Base-by-base conservation (phyloP, 1,140 invertebrate species). In the Drosophila persimilis region DNA sequence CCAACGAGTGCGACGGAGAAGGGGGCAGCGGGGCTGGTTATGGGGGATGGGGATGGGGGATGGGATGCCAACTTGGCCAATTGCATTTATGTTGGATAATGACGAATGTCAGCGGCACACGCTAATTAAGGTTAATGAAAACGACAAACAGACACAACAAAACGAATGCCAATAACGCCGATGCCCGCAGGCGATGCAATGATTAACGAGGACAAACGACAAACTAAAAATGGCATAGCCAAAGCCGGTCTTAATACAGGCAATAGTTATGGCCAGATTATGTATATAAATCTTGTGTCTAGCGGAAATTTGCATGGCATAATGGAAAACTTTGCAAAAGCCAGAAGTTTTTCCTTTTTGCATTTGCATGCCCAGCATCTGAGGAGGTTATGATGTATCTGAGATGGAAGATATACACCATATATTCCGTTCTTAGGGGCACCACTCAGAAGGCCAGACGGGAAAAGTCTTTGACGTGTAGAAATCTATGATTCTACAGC, bases 71-170 rank as follows among this genome's bases (percentile, higher is more conserved):
- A 56, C 52, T 55, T 56, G 52, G 48, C 45, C 59, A 55, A 54
- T 70, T 69, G 72, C 59, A 65, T 62, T 73, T 74, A 59, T 55
- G 43, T 45, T 39, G 46, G 29, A 3, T 48, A 43, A 50, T 47
- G 57, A 73, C 63, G 73, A 78, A 63, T 86, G 77, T 75, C 77
- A 80, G 71, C 77, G 77, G 53, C 65, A 84, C 64, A 77, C 55
- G 53, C 71, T 86, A 88, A 86, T 86, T 86, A 86, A 83, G 74
- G 81, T 83, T 86, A 86, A 83, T 86, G 74, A 88, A 86, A 86
- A 88, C 73, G 70, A 77, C 77, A 78, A 78, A 11, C 63, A 5
- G 35, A 43, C 29, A 47, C 13, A 46, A 53, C 46, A 55, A 79
- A 76, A 58, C 59, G 44, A 69, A 84, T 57, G 63, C 46, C 50